These are phyloP conservation scores for Heterodera carotae DNA, from an alignment of 1,140 invertebrate genomes.

Conservation along the genomic window DNA sequence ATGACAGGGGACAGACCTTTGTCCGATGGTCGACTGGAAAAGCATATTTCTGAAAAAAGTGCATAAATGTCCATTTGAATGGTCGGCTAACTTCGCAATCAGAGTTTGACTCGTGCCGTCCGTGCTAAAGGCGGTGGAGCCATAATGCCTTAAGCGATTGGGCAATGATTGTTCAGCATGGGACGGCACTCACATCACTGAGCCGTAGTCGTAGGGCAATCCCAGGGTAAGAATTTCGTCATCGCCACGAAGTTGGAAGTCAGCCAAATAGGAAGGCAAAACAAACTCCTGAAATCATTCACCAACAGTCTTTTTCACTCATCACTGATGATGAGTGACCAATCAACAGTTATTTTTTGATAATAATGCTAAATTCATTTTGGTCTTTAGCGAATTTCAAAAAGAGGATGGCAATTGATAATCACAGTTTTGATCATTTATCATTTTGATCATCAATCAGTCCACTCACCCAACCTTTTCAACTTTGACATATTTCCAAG, in stretches of 20 bases:
- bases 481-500: conserved; percentile 58
- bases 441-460: too few species aligned
- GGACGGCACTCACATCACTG: conserved; percentile 63
- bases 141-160: conserved; percentile 66
- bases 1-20: conserved; percentile 23
- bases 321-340: background rate
- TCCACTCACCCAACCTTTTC: conserved; percentile 47
- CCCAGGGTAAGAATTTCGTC: conserved; percentile 65
- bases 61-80: background rate
- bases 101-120: conserved; percentile 57
- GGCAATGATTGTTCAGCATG: background rate
- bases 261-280: conserved; percentile 56
- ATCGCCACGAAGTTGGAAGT: conserved; percentile 56
- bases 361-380: too few species aligned
- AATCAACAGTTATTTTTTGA: background rate
- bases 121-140: conserved; percentile 61
- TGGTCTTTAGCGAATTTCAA: too few species aligned
- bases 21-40: conserved; percentile 61
- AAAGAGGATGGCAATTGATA: too few species aligned
- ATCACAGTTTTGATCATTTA: too few species aligned
- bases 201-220: conserved; percentile 67
- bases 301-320: background rate
- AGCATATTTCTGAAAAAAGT: conserved; percentile 43
- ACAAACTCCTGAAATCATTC: conserved; percentile 60
- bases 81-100: conserved; percentile 44